Base-by-base conservation (phyloP, 2,797 vertebrate genomes). In the Acanthis flammea region DNA sequence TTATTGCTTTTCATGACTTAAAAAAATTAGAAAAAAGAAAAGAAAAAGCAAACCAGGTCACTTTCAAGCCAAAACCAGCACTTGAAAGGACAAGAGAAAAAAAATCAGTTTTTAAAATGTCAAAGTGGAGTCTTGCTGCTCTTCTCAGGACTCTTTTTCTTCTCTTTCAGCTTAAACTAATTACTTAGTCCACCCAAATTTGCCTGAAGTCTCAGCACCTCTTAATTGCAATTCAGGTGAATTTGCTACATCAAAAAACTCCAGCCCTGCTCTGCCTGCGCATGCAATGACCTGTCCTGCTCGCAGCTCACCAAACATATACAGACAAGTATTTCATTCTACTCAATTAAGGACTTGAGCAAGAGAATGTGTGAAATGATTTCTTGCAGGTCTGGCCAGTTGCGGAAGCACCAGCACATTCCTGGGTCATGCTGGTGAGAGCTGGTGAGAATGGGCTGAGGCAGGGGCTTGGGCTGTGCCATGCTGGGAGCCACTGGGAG, bases 1-100 rank as follows among this genome's bases (percentile, higher is more conserved):
- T 94, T 92, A 80, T 68, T 77, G 55, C 54, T 95, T 90, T 86
- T 80, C n/a, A 54, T 77, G 70, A 86, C 53, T 77, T 71, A 31
- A 45, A 73, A 81, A 81, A 81, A 66, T 47, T 12, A 48, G 22
- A 2, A 62, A 45, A 18, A 53, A 81, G 61, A 48, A 81, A 63
- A 57, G 8, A 45, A 82, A 86, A 86, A 62, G 37, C 10, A 83
- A 94, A 94, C n/a, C 83, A 77, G 90, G 87, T 92, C 75, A 66
- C 42, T 88, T 81, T 54, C 76, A 78, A 80, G n/a, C 24, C 6
- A 60, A 80, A 91, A 83, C 21, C 2, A 2, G 68, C 14, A 44
- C 73, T 62, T 88, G 53, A 77, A 90, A 94, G 39, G 77, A 65
- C 9, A 94, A 67, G 48, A 50, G 19, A 68, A 35, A 41, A 37